Conservation (phyloP, 2,113 vertebrate species). For the Tichodroma muraria region DNA sequence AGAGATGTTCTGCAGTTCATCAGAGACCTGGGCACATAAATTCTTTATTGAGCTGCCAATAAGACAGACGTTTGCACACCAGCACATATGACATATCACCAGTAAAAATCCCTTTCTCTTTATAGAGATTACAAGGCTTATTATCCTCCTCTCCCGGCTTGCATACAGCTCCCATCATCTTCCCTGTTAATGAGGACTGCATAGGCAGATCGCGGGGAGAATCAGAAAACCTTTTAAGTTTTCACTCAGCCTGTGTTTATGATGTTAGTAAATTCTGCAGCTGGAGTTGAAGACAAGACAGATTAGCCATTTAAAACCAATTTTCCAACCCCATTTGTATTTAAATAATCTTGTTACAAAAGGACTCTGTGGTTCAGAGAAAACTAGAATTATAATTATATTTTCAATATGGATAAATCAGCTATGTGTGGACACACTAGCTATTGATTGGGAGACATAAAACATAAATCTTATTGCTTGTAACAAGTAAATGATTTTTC, state of each 20-base stretch:
- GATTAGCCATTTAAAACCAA: conserved; percentile 67
- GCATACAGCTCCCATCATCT: conserved; percentile 15
- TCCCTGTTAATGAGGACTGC: conserved; percentile 13
- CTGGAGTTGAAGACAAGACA: conserved; percentile 53
- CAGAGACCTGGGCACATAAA: not conserved
- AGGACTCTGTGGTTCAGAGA: conserved; percentile 26
- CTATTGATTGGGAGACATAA: conserved; percentile 35
- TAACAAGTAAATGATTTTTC: conserved; percentile 50
- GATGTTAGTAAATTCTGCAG: conserved; percentile 60
- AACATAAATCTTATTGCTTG: conserved; percentile 25
- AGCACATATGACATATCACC: not conserved
- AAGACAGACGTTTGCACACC: not conserved
- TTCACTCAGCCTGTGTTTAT: conserved; percentile 53
- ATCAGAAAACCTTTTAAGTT: conserved; percentile 30
- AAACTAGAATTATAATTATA: conserved; percentile 54
- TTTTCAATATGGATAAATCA: conserved; percentile 57
- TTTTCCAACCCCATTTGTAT: conserved; percentile 61
- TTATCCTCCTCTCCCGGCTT: conserved; percentile 3
- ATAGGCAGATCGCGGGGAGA: not conserved
- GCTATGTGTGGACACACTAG: conserved; percentile 8
- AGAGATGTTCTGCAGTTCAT: not conserved
- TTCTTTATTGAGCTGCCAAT: not conserved
- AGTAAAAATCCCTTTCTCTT: conserved; percentile 17
- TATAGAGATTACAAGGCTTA: conserved; percentile 27
- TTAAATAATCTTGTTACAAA: conserved; percentile 66